phyloP scores from a whole-genome alignment of 2,797 vertebrate species.

The Sebastiscus albofasciatus region DNA sequence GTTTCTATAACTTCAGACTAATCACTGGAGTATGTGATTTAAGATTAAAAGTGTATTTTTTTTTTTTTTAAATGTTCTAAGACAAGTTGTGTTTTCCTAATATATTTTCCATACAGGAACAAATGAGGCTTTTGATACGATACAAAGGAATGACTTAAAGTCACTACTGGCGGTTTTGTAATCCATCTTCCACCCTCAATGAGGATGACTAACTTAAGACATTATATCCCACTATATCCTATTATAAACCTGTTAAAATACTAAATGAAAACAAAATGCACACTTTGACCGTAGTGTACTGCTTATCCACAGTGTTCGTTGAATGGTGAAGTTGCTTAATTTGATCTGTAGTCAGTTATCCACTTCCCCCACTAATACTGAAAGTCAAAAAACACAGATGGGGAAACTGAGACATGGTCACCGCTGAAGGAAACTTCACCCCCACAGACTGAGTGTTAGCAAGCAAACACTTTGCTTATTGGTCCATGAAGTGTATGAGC shows the following conservation, averaged over 20 bases:
- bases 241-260: neutral
- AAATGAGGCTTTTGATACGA: neutral
- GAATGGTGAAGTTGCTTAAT: neutral
- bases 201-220: neutral
- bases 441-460: neutral
- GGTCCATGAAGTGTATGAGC: neutral
- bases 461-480: no score
- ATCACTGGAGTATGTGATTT: neutral
- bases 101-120: neutral
- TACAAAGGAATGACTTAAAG: neutral
- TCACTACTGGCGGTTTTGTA: neutral
- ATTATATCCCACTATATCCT: neutral
- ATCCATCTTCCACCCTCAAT: neutral
- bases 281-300: neutral
- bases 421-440: neutral
- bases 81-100: neutral
- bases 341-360: neutral
- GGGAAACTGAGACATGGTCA: neutral
- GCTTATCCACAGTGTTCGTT: neutral
- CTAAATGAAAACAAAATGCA: neutral
- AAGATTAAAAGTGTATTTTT: neutral
- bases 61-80: neutral
- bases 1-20: neutral
- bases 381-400: neutral
- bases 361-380: neutral